Conservation (phyloP, 2,113 vertebrate species). For the Varanus salvator region DNA sequence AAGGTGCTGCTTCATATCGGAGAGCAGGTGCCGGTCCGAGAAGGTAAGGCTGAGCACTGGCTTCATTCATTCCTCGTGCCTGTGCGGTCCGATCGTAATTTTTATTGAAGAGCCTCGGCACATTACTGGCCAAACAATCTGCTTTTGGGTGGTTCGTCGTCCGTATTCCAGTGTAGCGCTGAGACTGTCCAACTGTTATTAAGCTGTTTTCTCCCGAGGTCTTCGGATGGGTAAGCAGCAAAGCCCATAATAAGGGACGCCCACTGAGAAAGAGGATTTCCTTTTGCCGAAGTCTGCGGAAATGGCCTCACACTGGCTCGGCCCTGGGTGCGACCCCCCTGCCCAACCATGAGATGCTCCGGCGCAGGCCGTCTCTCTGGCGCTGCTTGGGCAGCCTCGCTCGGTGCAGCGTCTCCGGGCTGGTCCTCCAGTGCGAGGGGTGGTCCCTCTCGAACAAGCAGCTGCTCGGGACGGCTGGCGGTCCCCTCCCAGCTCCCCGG, state of each 20-base stretch:
- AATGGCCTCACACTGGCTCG: not conserved
- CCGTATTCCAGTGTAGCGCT: not conserved
- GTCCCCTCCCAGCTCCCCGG: not conserved
- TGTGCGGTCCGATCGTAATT: not conserved
- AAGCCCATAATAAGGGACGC: not conserved
- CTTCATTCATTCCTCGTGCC: not conserved
- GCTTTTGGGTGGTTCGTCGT: not conserved
- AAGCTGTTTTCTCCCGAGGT: no score
- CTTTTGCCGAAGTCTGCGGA: not conserved
- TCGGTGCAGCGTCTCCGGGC: not conserved
- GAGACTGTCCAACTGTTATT: no score
- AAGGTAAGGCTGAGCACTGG: no score
- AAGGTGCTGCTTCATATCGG: not conserved
- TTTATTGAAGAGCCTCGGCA: not conserved
- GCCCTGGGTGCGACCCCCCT: not conserved
- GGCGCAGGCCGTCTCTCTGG: not conserved
- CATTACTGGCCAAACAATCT: not conserved
- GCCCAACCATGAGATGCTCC: no score
- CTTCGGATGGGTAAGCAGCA: not conserved
- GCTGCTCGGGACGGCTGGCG: not conserved
- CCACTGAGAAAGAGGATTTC: not conserved
- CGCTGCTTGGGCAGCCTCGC: not conserved
- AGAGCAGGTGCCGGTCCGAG: not conserved
- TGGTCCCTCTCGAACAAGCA: conserved; percentile 3
- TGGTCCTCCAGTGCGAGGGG: not conserved